Conservation (phyloP, 2,888 invertebrate species). For the Trilocha varians region DNA sequence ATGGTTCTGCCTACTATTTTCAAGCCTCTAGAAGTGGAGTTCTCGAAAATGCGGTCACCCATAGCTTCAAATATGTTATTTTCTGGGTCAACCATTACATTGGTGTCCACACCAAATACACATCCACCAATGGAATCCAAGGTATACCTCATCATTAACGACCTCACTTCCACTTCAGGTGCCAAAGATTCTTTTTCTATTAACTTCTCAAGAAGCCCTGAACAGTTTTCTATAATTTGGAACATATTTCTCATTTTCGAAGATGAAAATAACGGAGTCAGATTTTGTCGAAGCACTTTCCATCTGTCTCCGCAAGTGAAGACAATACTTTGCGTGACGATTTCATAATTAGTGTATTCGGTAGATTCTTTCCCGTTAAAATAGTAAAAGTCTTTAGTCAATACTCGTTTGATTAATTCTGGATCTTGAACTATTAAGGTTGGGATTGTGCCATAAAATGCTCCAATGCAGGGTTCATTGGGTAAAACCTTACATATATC, state of each 20-base stretch:
- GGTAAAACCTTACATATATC: constrained; percentile 11
- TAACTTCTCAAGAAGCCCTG: not conserved
- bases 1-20: no score
- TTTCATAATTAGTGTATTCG: constrained; percentile 10
- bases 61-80: no score
- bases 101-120: no score
- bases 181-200: not conserved
- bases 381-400: constrained; percentile 16
- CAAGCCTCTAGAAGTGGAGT: no score
- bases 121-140: no score
- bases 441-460: constrained; percentile 13
- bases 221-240: constrained; percentile 12
- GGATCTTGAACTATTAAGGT: constrained; percentile 8
- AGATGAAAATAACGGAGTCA: constrained; percentile 16
- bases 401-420: constrained; percentile 4
- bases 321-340: constrained; percentile 8
- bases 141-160: no score
- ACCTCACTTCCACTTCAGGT: constrained; percentile 1
- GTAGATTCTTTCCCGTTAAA: constrained; percentile 12
- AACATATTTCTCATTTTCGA: constrained; percentile 18
- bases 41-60: no score
- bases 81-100: no score
- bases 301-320: constrained; percentile 11
- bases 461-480: constrained; percentile 14
- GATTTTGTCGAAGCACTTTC: constrained; percentile 14